A percentile compares a stretch with the other conserved stretches of the same genome.
phyloP scores from a whole-genome alignment of 1,140 invertebrate genomes.

The Agrypnia vestita region DNA sequence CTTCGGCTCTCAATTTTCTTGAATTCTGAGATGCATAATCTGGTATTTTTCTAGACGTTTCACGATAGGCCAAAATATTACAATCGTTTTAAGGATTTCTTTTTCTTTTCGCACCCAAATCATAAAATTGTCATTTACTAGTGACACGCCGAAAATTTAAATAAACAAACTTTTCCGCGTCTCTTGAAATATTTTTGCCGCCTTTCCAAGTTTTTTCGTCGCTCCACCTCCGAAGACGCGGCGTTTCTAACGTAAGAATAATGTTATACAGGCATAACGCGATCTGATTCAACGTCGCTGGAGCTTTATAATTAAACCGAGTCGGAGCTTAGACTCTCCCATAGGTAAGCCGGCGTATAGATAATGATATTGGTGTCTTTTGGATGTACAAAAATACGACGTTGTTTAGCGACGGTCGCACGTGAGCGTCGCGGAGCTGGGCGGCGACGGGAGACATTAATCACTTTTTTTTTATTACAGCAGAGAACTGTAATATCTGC shows the following conservation, averaged over 20 bases:
- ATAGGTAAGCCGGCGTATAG: constrained; percentile 39
- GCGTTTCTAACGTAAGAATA: constrained; percentile 36
- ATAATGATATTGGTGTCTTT: constrained; percentile 51
- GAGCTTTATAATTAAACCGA: constrained; percentile 59
- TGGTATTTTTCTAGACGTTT: too few species aligned
- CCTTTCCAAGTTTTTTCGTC: constrained; percentile 18
- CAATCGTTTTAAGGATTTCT: too few species aligned
- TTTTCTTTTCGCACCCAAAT: too few species aligned
- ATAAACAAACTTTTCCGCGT: background rate
- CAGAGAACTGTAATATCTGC: constrained; percentile 15
- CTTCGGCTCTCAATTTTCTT: too few species aligned
- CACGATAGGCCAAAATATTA: too few species aligned
- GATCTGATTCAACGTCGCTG: constrained; percentile 51
- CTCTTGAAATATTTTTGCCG: background rate
- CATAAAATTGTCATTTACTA: too few species aligned
- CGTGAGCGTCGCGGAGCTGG: constrained; percentile 37
- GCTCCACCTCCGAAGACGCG: constrained; percentile 8
- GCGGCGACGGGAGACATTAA: constrained; percentile 52
- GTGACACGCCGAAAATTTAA: too few species aligned
- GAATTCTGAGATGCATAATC: too few species aligned
- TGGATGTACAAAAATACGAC: constrained; percentile 48
- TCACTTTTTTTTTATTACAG: constrained; percentile 32
- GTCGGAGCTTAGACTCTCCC: constrained; percentile 43
- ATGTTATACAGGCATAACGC: constrained; percentile 40
- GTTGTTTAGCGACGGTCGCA: constrained; percentile 37